Conservation (phyloP, 2,113 vertebrate genomes). For the Elephantulus edwardii region DNA sequence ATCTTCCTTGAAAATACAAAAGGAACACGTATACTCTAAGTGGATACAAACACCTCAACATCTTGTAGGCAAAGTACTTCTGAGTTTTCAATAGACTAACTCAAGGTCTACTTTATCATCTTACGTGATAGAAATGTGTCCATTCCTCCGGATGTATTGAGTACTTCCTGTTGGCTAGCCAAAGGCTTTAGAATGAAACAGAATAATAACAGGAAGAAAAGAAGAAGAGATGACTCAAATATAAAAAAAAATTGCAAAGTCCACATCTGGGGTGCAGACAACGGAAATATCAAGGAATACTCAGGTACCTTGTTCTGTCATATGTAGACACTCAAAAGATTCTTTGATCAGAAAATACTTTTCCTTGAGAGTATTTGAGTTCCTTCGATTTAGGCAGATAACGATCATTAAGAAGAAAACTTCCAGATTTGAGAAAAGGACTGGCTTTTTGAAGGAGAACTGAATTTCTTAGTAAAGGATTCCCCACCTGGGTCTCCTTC, state of each 20-base stretch:
- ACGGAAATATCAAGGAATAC: background rate
- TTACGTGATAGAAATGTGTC: background rate
- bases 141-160: background rate
- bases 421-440: constrained; percentile 11
- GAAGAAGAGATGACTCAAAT: background rate
- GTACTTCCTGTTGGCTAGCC: background rate
- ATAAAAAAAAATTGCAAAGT: too few relatives aligned
- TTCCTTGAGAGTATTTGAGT: background rate
- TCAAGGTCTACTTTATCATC: background rate
- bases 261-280: accelerated
- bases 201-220: background rate
- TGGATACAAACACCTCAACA: background rate
- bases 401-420: constrained; percentile 13
- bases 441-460: background rate
- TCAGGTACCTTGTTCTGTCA: background rate
- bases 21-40: background rate
- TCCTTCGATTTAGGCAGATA: background rate
- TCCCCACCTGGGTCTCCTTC: background rate
- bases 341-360: background rate
- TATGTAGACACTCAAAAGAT: background rate
- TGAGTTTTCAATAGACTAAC: background rate
- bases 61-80: background rate
- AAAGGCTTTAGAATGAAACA: background rate
- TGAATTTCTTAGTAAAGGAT: constrained; percentile 18
- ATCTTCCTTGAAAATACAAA: background rate